Evolutionary conservation across 2,797 vertebrate species (phyloP), one percentile per base, ranked within the genome.

Genomic region (Melanotaenia nigrans): DNA sequence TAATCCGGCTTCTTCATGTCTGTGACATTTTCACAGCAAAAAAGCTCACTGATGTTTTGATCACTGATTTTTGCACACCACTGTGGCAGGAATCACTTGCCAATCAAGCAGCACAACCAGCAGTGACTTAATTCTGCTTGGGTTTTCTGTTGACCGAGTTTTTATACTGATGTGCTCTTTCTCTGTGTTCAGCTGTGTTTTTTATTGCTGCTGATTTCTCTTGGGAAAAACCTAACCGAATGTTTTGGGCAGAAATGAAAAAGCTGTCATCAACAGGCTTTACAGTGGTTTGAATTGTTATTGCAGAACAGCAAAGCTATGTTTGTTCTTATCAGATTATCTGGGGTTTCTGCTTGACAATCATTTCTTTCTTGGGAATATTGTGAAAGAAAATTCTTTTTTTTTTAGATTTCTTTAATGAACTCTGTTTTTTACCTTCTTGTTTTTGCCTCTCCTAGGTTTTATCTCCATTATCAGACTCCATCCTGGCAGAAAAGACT

Each of bases 401-500:
- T 71, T 8, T 28, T 51, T 1, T 11, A 28, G 16, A 30, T 5
- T 30, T 20, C 25, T 58, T 35, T 53, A 51, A n/a, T 22, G 10
- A 51, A 51, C 18, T 51, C 4, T 45, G 42, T 69, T 30, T 36
- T 67, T 57, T 28, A 1, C 32, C 36, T 13, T 57, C 53, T 59
- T 42, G 13, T 22, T 68, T 22, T 35, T 60, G 4, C 11, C 53
- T 40, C 25, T 38, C n/a, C 18, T 22, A 99, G 98, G 97, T 99
- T 68, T 82, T 99, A 79, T 99, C 98, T 71, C 98, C 97, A 4
- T 83, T 99, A 73, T 99, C 97, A 0, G 97, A 99, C 93, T 96
- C 97, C 28, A 98, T 99, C 93, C 91, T 99, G 93, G 97, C 96
- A 1, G 97, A 99, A 94, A 98, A 96, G 91, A 97, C 97, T 0